Base-by-base conservation (phyloP, 2,113 vertebrate species). In the Corythoichthys haematopterus region DNA sequence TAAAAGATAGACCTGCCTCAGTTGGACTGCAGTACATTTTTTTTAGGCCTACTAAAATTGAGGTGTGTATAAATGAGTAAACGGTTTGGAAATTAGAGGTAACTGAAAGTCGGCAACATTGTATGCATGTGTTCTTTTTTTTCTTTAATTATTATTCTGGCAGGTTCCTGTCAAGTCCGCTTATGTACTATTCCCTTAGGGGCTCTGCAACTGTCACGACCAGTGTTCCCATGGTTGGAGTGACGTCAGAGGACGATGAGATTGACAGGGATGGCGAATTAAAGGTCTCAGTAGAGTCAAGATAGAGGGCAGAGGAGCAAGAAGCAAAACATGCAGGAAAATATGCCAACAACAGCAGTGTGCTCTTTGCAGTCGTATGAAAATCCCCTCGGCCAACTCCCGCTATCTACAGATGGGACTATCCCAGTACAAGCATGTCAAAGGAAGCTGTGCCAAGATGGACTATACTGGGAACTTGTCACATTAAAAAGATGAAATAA, bases 161-260 rank as follows among this genome's bases (percentile, higher is more conserved):
- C 6, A 3, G 38, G 55, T 63, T 65, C 74, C 70, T 68, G 73
- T 78, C 69, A 51, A 70, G 68, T 71, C 64, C 63, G 66, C 77
- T 71, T 45, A 72, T 53, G 70, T 63, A 40, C 45, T 58, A 16
- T 46, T 33, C 69, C 73, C 77, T 69, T 15, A 11, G 67, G 75
- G 72, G 66, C 67, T 64, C 68, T 13, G 40, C 69, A n/a, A 43
- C 73, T 84, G 82, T 87, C 82, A 82, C 53, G 66, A 75, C 72
- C 69, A 71, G 59, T 71, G 81, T 90, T 91, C 88, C 85, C 88
- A 88, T 86, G 86, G 78, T 84, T 78, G 55, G 62, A 77, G 77
- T n/a, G 72, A 80, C 81, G 85, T 74, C 71, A 69, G 3, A 81
- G 79, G 76, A 79, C 33, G 70, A 4, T 0, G 51, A 79, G 83